Base-by-base conservation (phyloP, 2,797 vertebrate species). In the Philypnodon macrostomus region DNA sequence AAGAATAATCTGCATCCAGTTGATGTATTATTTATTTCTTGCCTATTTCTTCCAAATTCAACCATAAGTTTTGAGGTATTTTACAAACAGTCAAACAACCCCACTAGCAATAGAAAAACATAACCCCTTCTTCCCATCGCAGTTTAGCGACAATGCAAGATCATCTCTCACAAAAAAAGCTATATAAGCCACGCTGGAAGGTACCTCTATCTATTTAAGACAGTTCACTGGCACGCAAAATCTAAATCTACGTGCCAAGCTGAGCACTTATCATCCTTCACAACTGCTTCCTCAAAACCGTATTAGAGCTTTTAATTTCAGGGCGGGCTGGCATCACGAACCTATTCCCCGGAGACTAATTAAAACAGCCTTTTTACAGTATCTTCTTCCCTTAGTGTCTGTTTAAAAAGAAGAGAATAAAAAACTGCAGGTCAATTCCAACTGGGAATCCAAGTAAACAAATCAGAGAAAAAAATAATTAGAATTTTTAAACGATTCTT, bases 401-500 rank as follows among this genome's bases (percentile, higher is more conserved):
- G 31, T 70, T 70, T 68, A 75, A 78, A n/a, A 44, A 70, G 11
- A 13, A 19, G 59, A 55, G 23, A 14, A 6, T 34, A 61, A 65
- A n/a, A 62, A 54, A 8, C 33, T 42, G 35, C 24, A 26, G 75
- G 66, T 69, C 23, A 45, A 24, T 47, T 60, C 59, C 59, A 27
- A 42, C 40, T 38, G 58, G 67, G 73, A 76, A 54, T 65, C 36
- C 29, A 19, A 56, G 54, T 80, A 84, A 82, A 81, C 70, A 79
- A 75, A 66, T n/a, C 23, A 29, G 13, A 49, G 18, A 14, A 10
- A 52, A n/a, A 40, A 42, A 37, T 63, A 47, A 36, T 15, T 42
- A 58, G 78, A 77, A 71, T 82, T 72, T 81, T 24, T 63, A 74
- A 80, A 81, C 54, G 54, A 63, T 74, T 70, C 62, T 56, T 78